A percentile compares a stretch with the other conserved stretches of the same genome.
phyloP scores from a whole-genome alignment of 1,140 invertebrate species.

The Rhyacophila brunnea region DNA sequence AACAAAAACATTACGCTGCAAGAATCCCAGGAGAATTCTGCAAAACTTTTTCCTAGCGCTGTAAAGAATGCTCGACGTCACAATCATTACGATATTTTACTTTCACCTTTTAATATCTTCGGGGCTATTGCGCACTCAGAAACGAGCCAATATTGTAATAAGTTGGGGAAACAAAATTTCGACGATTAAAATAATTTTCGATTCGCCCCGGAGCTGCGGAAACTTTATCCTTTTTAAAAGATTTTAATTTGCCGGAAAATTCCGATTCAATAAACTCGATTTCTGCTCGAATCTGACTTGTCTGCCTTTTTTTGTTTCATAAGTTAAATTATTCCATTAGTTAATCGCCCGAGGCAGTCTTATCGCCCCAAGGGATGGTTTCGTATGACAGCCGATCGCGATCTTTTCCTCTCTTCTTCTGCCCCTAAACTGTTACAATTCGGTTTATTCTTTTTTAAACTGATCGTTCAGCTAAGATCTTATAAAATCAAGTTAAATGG shows the following conservation, averaged over 20 bases:
- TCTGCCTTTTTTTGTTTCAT: slow-evolving; percentile 9
- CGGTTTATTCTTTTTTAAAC: no score
- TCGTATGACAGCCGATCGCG: no score
- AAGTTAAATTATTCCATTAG: slow-evolving; percentile 22
- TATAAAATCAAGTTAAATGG: no score
- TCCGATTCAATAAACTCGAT: slow-evolving; percentile 25
- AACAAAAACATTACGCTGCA: no score
- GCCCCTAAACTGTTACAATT: no score
- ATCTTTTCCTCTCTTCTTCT: no score
- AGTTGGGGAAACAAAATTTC: slow-evolving; percentile 6
- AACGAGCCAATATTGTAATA: slow-evolving; percentile 5
- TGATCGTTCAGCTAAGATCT: no score
- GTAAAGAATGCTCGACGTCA: no score
- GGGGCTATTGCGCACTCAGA: neutral
- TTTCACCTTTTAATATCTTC: no score
- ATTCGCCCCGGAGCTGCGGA: slow-evolving; percentile 4
- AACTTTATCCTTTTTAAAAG: slow-evolving; percentile 14
- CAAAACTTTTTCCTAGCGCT: no score
- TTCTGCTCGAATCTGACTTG: slow-evolving; percentile 6
- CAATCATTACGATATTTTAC: no score
- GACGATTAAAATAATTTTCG: slow-evolving; percentile 6
- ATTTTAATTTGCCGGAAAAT: slow-evolving; percentile 26
- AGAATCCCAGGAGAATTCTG: no score
- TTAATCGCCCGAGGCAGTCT: slow-evolving; percentile 6
- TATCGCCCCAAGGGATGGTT: neutral